A percentile compares a stretch with the other conserved stretches of the same genome.
phyloP scores from a whole-genome alignment of 2,797 vertebrate species.

The Crocodylus rhombifer region DNA sequence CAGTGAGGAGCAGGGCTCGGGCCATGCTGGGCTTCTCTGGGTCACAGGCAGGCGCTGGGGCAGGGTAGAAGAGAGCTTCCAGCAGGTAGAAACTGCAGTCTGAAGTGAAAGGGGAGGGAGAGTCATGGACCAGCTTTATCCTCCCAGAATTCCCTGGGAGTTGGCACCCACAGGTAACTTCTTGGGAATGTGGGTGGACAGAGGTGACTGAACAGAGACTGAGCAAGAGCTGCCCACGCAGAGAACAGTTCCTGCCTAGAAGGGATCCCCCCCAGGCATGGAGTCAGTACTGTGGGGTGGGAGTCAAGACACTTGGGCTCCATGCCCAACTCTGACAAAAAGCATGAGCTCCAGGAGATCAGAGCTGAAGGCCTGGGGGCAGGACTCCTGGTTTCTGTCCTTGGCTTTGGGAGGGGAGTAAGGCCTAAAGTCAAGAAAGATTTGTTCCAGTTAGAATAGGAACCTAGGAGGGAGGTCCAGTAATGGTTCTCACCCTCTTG shows the following conservation, averaged over 20 bases:
- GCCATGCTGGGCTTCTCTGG: neutral
- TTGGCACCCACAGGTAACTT: too few species aligned
- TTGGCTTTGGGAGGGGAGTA: too few species aligned
- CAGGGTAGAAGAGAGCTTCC: neutral
- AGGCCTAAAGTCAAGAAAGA: too few species aligned
- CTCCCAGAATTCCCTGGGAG: neutral
- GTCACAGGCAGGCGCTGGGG: neutral
- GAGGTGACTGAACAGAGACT: neutral
- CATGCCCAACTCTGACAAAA: too few species aligned
- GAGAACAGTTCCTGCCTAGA: neutral
- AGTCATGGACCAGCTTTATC: neutral
- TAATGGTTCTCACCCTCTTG: too few species aligned
- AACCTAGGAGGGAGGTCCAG: too few species aligned
- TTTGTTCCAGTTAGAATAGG: too few species aligned
- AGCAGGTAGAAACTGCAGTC: neutral
- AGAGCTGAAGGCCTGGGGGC: too few species aligned
- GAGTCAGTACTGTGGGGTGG: neutral
- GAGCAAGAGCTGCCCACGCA: neutral
- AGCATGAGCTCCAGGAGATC: too few species aligned
- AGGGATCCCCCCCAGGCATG: neutral
- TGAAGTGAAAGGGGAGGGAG: too few species aligned
- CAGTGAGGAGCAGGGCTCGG: neutral
- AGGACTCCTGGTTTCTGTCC: too few species aligned
- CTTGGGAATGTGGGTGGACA: neutral
- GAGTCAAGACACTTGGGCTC: neutral